phyloP scores from a whole-genome alignment of 2,113 vertebrate species.

The Lasiurus cinereus region DNA sequence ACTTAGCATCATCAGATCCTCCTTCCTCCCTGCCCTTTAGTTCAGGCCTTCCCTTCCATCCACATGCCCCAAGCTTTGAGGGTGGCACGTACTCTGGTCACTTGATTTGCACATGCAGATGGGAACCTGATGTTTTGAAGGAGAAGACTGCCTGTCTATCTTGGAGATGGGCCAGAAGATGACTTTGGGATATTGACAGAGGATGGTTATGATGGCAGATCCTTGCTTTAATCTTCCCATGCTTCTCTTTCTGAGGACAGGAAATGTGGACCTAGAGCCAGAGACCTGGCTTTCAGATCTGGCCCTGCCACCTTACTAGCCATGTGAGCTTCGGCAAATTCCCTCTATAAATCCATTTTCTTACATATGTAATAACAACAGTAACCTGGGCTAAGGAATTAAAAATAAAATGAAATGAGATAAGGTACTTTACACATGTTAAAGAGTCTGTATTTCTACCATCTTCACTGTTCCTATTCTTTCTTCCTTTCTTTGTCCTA shows the following conservation, averaged over 20 bases:
- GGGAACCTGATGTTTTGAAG: conserved; percentile 32
- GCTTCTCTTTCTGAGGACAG: background rate
- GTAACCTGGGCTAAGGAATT: background rate
- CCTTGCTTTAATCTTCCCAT: background rate
- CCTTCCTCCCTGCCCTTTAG: background rate
- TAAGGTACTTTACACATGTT: background rate
- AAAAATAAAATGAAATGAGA: conserved; percentile 18
- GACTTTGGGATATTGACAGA: background rate
- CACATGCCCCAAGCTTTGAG: background rate
- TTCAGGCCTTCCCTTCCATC: background rate
- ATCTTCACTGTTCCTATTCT: background rate
- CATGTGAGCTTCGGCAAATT: background rate
- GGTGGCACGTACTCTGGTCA: background rate
- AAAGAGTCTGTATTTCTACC: background rate
- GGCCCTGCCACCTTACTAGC: background rate
- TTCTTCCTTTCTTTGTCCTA: background rate
- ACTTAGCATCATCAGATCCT: background rate
- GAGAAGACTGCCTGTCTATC: background rate
- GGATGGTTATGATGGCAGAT: background rate
- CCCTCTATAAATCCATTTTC: background rate
- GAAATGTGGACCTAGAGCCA: background rate
- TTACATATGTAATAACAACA: background rate
- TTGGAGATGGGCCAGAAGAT: background rate
- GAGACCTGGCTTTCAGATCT: background rate
- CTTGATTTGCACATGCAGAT: background rate